A percentile compares a stretch with the other conserved stretches of the same genome.
Evolutionary conservation across 2,797 vertebrate genomes (phyloP).

Genomic region (Sebastes elongatus): DNA sequence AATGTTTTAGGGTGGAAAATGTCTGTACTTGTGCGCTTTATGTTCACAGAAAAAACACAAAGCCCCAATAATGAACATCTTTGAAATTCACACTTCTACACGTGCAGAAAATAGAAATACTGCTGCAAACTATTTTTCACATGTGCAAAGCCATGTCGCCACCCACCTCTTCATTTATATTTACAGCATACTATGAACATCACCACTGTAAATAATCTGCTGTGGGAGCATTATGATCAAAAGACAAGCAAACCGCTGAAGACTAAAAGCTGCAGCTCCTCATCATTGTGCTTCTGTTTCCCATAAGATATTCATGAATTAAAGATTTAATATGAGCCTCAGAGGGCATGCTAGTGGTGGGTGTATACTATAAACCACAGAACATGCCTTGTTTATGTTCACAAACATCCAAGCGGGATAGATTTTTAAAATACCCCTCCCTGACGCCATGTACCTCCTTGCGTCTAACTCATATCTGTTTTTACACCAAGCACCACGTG

Average conservation of each 20-base stretch:
- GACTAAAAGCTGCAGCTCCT: conserved; percentile 14
- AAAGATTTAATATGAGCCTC: conserved; percentile 27
- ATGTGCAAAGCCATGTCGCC: neutral
- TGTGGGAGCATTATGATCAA: conserved; percentile 30
- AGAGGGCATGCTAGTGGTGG: conserved; percentile 6
- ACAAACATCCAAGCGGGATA: neutral
- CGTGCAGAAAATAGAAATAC: conserved; percentile 14
- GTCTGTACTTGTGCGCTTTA: neutral
- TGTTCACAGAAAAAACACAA: neutral
- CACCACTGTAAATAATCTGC: conserved; percentile 19
- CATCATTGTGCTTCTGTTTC: conserved; percentile 33
- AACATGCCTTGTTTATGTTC: conserved; percentile 22
- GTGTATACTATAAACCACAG: conserved; percentile 1
- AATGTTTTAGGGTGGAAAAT: neutral
- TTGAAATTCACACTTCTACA: neutral
- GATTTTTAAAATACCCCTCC: conserved; percentile 9
- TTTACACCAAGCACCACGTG: neutral
- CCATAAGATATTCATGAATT: conserved; percentile 42
- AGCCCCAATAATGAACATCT: neutral
- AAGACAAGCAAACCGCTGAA: conserved; percentile 21
- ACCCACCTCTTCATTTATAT: neutral
- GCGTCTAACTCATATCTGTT: neutral
- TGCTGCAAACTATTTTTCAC: conserved; percentile 19
- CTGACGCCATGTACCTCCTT: neutral
- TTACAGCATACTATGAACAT: conserved; percentile 10